Conservation (phyloP, 53 echinoderm and acorn worm genomes). For the Luidia sarsii region DNA sequence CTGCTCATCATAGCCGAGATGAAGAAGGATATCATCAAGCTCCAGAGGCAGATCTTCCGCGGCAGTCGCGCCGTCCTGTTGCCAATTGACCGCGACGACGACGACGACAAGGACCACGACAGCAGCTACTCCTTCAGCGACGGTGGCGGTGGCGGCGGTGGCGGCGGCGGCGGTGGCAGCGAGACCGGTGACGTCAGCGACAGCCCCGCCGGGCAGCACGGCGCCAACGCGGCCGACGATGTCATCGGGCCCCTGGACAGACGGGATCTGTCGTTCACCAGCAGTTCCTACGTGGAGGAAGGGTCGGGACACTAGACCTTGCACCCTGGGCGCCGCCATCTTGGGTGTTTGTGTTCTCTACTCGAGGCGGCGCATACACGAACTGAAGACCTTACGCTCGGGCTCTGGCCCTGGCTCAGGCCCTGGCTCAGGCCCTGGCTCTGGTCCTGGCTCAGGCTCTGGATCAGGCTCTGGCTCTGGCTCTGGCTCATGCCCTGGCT, state of each 20-base stretch:
- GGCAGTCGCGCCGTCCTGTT: too few species aligned
- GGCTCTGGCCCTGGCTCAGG: too few species aligned
- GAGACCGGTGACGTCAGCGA: background rate
- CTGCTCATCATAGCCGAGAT: slow-evolving; percentile 49
- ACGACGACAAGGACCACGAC: background rate
- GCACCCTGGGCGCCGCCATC: too few species aligned
- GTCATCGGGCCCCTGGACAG: slow-evolving; percentile 5
- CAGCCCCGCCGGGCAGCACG: background rate
- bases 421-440: too few species aligned
- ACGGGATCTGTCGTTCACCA: slow-evolving; percentile 20
- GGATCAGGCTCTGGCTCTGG: too few species aligned
- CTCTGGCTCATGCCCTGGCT: too few species aligned
- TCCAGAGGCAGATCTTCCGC: slow-evolving; percentile 19
- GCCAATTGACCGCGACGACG: slow-evolving; percentile 3
- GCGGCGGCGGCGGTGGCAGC: background rate
- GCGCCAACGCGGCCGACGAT: slow-evolving; percentile 14
- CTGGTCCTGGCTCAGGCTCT: too few species aligned
- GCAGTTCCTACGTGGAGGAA: slow-evolving; percentile 29
- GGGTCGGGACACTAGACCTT: slow-evolving; percentile 31
- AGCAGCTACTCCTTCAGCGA: background rate
- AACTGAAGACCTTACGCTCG: too few species aligned
- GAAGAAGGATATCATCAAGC: slow-evolving; percentile 45
- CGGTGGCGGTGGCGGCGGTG: too few species aligned
- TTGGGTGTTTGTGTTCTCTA: too few species aligned
- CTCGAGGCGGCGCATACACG: too few species aligned